Base-by-base conservation (phyloP, 2,888 invertebrate genomes). In the Gibbula magus region DNA sequence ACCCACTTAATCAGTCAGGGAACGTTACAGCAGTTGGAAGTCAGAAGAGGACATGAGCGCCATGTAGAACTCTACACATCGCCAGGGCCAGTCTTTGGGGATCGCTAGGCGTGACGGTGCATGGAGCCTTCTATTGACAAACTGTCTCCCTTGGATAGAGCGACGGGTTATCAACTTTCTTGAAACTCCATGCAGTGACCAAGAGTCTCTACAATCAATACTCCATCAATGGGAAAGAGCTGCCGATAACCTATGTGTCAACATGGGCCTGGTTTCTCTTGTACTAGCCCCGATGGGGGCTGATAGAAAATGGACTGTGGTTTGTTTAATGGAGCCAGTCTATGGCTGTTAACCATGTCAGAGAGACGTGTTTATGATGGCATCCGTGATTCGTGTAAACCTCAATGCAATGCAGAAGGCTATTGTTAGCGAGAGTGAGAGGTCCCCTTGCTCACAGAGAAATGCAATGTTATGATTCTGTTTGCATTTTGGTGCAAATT, bases 111-210 rank as follows among this genome's bases (percentile, higher is more conserved):
- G 70, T 70, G 70, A 70, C 70, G 70, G 39, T 35, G 70, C 70
- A 70, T 70, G 70, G 39, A 70, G 32, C 16, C 32, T 32, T 70
- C 39, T 70, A 70, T 70, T 70, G 70, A 70, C 70, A 70, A 70
- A 70, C 20, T 70, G 70, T 70, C 70, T 70, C 70, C 20, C 70
- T 70, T 35, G 70, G 70, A 70, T 70, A 20, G 70, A 70, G 35
- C 20, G 70, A 39, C 70, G 32, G 35, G 70, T 39, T 70, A 70
- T 70, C 70, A 70, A 70, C 70, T 70, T 70, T 70, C 70, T 70
- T 70, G 35, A 70, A 70, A 70, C 29, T 70, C 29, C 70, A 70
- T 32, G 32, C 35, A 32, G n/a, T 70, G 70, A 18, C 39, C 32
- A 35, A 70, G 70, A 20, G 70, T 39, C 39, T 70, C 35, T 25